A percentile compares a stretch with the other conserved stretches of the same genome.
phyloP scores from a whole-genome alignment of 1,140 invertebrate genomes.

The Diorhabda elongata region DNA sequence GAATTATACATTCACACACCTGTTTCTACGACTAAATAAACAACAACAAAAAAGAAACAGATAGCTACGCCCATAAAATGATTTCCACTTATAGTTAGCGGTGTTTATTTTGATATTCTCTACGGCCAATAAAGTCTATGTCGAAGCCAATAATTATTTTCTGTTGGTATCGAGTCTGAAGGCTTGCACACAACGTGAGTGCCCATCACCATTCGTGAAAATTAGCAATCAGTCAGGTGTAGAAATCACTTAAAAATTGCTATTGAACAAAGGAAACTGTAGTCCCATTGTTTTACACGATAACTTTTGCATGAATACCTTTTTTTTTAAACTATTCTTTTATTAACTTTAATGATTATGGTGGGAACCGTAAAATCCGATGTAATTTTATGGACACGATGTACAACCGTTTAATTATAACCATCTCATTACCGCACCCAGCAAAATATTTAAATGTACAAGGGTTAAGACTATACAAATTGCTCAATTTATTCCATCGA shows the following conservation, averaged over 20 bases:
- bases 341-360: background rate
- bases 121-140: slow-evolving; percentile 18
- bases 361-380: background rate
- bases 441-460: no score
- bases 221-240: slow-evolving; percentile 18
- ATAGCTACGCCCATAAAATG: background rate
- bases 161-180: slow-evolving; percentile 10
- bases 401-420: background rate
- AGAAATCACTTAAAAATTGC: slow-evolving; percentile 17
- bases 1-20: no score
- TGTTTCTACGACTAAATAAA: no score
- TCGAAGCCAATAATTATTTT: slow-evolving; percentile 15
- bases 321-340: background rate
- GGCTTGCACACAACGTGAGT: slow-evolving; percentile 4
- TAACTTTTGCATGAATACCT: background rate
- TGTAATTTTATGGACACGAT: background rate
- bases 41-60: no score
- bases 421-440: background rate
- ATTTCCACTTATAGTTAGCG: slow-evolving; percentile 11
- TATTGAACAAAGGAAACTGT: slow-evolving; percentile 9
- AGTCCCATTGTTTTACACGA: slow-evolving; percentile 5
- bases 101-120: slow-evolving; percentile 21
- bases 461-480: no score
- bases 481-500: no score
- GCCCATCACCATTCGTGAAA: slow-evolving; percentile 11